Evolutionary conservation across 2,797 vertebrate genomes (phyloP).

Genomic region (Pachyuromys duprasi): DNA sequence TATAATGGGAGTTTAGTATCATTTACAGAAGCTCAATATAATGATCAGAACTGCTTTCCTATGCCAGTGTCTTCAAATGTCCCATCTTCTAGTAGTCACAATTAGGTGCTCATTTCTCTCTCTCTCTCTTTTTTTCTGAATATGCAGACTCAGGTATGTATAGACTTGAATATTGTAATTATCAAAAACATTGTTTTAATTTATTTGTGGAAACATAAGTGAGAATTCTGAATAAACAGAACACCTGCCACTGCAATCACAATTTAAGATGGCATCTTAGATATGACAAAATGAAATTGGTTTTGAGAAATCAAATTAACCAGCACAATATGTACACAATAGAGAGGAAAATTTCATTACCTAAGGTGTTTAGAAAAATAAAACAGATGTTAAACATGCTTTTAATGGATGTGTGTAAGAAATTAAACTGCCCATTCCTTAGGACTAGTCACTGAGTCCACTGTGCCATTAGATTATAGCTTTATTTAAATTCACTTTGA

Average conservation of each 20-base stretch:
- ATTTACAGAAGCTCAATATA: background rate
- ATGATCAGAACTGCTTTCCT: background rate
- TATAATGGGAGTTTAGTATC: background rate
- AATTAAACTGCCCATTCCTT: background rate
- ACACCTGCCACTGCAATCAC: background rate
- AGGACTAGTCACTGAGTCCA: background rate
- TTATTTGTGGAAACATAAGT: background rate
- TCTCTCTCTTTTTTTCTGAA: background rate
- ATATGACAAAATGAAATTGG: background rate
- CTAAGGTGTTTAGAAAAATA: background rate
- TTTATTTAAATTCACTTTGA: background rate
- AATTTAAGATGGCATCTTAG: slow-evolving; percentile 18
- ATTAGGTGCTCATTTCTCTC: background rate
- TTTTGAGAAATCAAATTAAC: slow-evolving; percentile 34
- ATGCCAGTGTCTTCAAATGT: too few relatives aligned
- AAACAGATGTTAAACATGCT: background rate
- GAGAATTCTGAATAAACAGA: background rate
- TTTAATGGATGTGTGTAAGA: background rate
- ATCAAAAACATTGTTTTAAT: slow-evolving; percentile 7
- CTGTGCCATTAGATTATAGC: background rate
- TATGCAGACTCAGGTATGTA: background rate
- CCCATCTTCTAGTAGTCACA: background rate
- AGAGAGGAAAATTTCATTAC: background rate
- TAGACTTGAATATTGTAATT: background rate
- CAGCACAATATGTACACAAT: background rate